Evolutionary conservation across 1,140 invertebrate genomes (phyloP).

Genomic region (Sitophilus oryzae): DNA sequence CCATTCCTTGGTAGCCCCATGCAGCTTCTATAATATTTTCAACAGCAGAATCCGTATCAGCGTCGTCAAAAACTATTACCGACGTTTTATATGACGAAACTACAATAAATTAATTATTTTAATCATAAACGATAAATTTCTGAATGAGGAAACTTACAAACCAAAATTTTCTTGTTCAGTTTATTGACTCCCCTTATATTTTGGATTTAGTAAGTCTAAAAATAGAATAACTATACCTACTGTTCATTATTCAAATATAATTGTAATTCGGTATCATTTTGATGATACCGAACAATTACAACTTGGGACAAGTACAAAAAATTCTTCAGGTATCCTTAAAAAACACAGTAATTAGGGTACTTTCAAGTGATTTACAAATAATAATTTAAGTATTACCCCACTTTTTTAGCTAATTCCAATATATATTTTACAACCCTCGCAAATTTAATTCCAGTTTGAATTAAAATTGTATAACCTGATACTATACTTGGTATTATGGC

Average conservation of each 20-base stretch:
- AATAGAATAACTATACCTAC: conserved; percentile 18
- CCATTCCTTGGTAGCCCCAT: conserved; percentile 53
- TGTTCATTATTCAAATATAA: conserved; percentile 18
- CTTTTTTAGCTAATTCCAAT: conserved; percentile 30
- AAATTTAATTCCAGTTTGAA: conserved; percentile 26
- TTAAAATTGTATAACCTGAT: conserved; percentile 29
- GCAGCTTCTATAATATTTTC: conserved; percentile 51
- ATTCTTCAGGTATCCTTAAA: conserved; percentile 28
- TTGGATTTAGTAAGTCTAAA: conserved; percentile 18
- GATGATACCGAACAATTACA: too few species aligned
- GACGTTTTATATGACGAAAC: conserved; percentile 43
- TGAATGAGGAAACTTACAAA: conserved; percentile 18
- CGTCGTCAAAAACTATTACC: conserved; percentile 53
- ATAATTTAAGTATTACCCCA: conserved; percentile 33
- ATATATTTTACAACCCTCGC: conserved; percentile 25
- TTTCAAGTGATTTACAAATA: too few species aligned
- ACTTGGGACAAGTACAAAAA: conserved; percentile 24
- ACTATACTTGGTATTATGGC: conserved; percentile 36
- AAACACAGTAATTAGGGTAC: conserved; percentile 10
- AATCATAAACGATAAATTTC: not conserved
- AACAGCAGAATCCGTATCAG: conserved; percentile 55
- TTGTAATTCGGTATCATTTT: conserved; percentile 17
- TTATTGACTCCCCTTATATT: conserved; percentile 16
- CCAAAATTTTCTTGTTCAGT: conserved; percentile 20
- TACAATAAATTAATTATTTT: conserved; percentile 6